Evolutionary conservation across 2,888 invertebrate genomes (phyloP).

Genomic region (Cataglyphis rosenhaueri): DNA sequence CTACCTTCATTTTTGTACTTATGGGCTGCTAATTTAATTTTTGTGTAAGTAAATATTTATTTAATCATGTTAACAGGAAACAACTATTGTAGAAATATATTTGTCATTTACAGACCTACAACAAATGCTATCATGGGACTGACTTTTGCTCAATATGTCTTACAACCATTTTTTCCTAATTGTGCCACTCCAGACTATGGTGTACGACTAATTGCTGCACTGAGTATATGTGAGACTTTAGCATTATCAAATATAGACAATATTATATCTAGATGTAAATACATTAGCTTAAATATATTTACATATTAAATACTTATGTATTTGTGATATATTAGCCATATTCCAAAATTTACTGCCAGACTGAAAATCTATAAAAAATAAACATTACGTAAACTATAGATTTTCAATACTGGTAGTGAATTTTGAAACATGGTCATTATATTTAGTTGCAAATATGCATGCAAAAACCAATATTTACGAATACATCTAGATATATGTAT

Average conservation of each 20-base stretch:
- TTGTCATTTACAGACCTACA: constrained; percentile 90
- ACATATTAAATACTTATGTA: too few relatives aligned
- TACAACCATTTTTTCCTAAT: constrained; percentile 94
- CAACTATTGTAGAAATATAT: not conserved
- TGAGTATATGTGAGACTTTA: constrained; percentile 90
- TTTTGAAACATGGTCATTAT: too few relatives aligned
- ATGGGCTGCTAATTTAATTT: constrained; percentile 98
- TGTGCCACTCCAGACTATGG: constrained; percentile 91
- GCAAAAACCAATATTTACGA: not conserved
- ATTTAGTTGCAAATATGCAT: not conserved
- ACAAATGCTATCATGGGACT: constrained; percentile 98
- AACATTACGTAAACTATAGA: too few relatives aligned
- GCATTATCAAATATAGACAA: not conserved
- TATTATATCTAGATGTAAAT: not conserved
- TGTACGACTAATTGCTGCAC: constrained; percentile 91
- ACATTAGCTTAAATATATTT: not conserved
- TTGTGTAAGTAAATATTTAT: constrained; percentile 90
- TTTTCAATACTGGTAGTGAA: too few relatives aligned
- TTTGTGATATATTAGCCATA: not conserved
- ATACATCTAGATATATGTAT: not conserved
- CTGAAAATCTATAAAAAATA: too few relatives aligned
- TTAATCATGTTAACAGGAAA: not conserved
- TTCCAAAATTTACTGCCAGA: too few relatives aligned
- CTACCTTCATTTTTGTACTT: constrained; percentile 97
- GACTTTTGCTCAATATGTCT: constrained; percentile 96